Conservation (phyloP, 2,113 vertebrate species). For the Cryptomyrus ogoouensis region DNA sequence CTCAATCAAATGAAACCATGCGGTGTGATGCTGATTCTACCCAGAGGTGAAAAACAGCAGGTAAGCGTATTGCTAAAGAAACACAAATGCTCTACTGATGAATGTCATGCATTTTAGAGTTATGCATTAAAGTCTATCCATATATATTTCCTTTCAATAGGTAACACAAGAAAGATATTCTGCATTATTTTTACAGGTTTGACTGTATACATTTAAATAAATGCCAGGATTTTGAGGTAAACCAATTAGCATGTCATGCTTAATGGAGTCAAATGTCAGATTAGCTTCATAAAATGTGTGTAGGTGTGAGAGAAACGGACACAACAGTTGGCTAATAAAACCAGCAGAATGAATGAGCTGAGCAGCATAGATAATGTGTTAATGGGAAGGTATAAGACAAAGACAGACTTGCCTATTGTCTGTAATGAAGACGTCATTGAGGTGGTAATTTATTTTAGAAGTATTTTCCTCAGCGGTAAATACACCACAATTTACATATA, state of each 20-base stretch:
- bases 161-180: background rate
- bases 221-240: slow-evolving; percentile 83
- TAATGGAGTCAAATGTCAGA: slow-evolving; percentile 96
- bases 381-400: slow-evolving; percentile 83
- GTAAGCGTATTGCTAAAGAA: background rate
- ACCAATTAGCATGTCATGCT: slow-evolving; percentile 85
- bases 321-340: slow-evolving; percentile 84
- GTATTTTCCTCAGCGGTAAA: slow-evolving; percentile 43
- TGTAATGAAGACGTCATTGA: slow-evolving; percentile 79
- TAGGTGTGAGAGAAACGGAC: slow-evolving; percentile 69
- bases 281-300: slow-evolving; percentile 81
- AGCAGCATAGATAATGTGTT: slow-evolving; percentile 90
- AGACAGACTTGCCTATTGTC: slow-evolving; percentile 68
- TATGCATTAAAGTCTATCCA: background rate
- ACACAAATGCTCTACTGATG: background rate
- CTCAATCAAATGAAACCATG: background rate
- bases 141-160: background rate
- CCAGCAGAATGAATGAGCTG: slow-evolving; percentile 88
- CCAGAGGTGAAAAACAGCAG: background rate
- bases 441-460: slow-evolving; percentile 57
- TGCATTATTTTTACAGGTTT: background rate
- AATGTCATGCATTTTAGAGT: background rate
- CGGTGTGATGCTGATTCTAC: background rate
- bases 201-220: slow-evolving; percentile 47
- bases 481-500: slow-evolving; percentile 27